These are phyloP conservation scores for Petaurus breviceps DNA, from an alignment of 2,113 vertebrate species.

Conservation along the genomic window DNA sequence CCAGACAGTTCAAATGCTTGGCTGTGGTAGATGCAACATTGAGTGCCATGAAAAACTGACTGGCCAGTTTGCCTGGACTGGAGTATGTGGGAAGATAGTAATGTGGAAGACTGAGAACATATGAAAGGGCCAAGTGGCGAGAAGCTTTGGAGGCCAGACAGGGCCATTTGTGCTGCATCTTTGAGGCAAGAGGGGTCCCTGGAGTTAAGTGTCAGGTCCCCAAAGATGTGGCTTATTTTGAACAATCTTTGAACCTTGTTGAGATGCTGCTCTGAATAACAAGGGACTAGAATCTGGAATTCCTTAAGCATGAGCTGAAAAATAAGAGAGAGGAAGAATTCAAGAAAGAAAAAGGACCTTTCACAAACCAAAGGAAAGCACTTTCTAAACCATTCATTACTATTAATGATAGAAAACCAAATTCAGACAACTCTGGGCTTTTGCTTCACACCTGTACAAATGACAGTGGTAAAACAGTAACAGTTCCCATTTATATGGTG, in stretches of 20 bases:
- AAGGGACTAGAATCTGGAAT: background rate
- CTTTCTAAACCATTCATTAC: background rate
- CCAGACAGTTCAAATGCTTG: fast-evolving
- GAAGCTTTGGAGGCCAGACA: background rate
- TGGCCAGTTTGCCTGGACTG: background rate
- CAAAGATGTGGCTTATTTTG: constrained; percentile 20
- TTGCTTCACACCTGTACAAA: background rate
- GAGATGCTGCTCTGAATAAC: background rate
- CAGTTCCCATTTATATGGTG: background rate
- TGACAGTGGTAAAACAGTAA: background rate
- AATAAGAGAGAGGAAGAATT: background rate
- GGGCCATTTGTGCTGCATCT: background rate
- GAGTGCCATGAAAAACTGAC: background rate
- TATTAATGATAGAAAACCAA: background rate
- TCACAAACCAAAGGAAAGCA: background rate
- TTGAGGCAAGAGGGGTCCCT: background rate
- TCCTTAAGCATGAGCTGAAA: background rate
- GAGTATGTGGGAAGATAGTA: background rate
- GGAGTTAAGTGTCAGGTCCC: constrained; percentile 31
- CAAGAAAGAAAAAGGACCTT: background rate
- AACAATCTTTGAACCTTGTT: background rate
- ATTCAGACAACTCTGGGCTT: background rate
- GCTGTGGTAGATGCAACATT: background rate
- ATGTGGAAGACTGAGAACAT: background rate
- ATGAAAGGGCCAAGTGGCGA: background rate